Conservation (phyloP, 2,113 vertebrate species). For the Gavialis gangeticus region DNA sequence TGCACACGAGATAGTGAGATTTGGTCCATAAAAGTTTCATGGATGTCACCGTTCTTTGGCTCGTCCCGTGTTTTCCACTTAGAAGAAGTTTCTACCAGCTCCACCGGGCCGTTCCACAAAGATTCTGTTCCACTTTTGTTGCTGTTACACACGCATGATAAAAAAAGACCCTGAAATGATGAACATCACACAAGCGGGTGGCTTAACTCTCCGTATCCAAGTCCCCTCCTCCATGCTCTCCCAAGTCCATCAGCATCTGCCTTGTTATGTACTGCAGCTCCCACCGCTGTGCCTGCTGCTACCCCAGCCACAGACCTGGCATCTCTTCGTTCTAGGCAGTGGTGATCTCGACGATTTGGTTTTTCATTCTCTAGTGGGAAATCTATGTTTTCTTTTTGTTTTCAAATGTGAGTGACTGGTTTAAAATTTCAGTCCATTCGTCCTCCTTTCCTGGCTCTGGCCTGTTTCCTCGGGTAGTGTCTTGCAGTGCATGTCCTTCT, state of each 20-base stretch:
- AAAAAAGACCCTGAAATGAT: background rate
- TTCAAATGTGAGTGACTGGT: background rate
- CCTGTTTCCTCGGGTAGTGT: background rate
- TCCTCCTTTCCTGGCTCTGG: background rate
- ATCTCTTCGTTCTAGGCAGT: background rate
- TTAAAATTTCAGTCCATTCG: background rate
- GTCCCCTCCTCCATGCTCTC: background rate
- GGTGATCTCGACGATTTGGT: background rate
- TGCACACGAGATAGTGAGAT: constrained; percentile 17
- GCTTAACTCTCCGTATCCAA: background rate
- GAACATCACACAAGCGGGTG: background rate
- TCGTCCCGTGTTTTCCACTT: constrained; percentile 5
- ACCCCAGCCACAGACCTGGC: background rate
- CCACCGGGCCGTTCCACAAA: background rate
- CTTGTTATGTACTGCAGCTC: background rate
- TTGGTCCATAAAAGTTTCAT: constrained; percentile 31
- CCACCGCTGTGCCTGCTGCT: background rate
- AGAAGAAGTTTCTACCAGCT: constrained; percentile 1
- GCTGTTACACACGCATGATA: background rate
- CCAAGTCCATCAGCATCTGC: background rate
- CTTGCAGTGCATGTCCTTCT: background rate
- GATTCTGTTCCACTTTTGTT: background rate
- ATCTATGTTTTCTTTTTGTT: background rate
- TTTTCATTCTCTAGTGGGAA: background rate
- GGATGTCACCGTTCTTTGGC: constrained; percentile 20